Conservation (phyloP, 2,888 invertebrate species). For the Xestia c-nigrum region DNA sequence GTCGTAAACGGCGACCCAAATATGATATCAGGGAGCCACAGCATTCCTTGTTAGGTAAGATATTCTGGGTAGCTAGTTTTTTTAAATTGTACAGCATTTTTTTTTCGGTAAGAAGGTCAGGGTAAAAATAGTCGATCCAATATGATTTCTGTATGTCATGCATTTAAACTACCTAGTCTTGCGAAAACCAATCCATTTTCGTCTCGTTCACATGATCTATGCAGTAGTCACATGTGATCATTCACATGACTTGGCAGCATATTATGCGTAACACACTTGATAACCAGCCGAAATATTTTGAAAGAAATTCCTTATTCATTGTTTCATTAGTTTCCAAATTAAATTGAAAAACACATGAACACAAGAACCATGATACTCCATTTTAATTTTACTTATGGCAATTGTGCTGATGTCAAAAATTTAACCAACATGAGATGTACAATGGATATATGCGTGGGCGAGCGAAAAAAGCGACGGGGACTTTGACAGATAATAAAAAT, state of each 20-base stretch:
- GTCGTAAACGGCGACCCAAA: constrained; percentile 31
- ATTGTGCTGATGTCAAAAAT: no score
- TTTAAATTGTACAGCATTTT: not conserved
- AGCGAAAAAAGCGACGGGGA: not conserved
- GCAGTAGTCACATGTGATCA: not conserved
- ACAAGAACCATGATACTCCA: not conserved
- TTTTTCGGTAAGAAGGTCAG: constrained; percentile 1
- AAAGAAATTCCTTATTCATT: not conserved
- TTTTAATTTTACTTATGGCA: not conserved
- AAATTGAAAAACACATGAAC: not conserved
- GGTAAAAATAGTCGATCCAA: not conserved
- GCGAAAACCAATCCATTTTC: not conserved
- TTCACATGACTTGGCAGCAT: not conserved
- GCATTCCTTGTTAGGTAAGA: constrained; percentile 10
- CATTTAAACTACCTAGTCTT: not conserved
- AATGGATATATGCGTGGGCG: no score
- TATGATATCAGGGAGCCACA: constrained; percentile 28
- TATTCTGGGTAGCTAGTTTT: constrained; percentile 6
- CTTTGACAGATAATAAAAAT: not conserved
- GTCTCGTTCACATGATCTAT: not conserved
- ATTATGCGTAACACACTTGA: not conserved
- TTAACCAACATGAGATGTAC: no score
- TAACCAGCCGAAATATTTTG: not conserved
- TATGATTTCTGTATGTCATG: constrained; percentile 8
- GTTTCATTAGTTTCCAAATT: not conserved